Conservation (phyloP, 2,797 vertebrate genomes). For the Falco biarmicus region DNA sequence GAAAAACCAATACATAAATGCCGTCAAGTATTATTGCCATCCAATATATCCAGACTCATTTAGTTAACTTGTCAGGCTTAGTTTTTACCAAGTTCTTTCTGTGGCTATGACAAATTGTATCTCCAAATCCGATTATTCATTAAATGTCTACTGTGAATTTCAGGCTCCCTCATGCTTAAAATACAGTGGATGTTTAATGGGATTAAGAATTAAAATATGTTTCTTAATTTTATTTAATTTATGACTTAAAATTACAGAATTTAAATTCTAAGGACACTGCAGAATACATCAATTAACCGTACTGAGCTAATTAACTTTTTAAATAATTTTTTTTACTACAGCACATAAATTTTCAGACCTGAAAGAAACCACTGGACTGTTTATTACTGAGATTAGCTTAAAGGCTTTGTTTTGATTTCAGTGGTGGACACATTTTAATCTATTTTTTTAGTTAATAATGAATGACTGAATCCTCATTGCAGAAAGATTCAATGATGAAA, state of each 20-base stretch:
- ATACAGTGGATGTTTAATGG: conserved; percentile 2
- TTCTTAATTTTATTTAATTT: conserved; percentile 43
- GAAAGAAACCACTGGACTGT: not conserved
- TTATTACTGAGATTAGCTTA: not conserved
- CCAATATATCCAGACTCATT: conserved; percentile 1
- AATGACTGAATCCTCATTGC: not conserved
- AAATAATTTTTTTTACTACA: not conserved
- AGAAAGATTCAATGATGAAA: not conserved
- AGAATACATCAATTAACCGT: conserved; percentile 4
- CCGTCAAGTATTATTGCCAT: not conserved
- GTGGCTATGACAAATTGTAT: conserved; percentile 25
- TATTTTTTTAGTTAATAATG: not conserved
- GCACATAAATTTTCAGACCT: not conserved
- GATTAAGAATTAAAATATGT: conserved; percentile 21
- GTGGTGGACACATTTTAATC: not conserved
- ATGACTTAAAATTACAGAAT: not conserved
- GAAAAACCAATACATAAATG: not conserved
- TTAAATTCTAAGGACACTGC: not conserved
- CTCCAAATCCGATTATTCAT: conserved; percentile 40
- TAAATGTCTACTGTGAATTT: conserved; percentile 39
- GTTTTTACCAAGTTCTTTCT: conserved; percentile 15
- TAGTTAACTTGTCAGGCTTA: conserved; percentile 36
- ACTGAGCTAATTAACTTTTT: not conserved
- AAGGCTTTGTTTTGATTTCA: conserved; percentile 19
- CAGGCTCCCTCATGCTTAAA: conserved; percentile 18